Evolutionary conservation across 2,888 invertebrate species (phyloP), one percentile per base, ranked within the genome.

Genomic region (Leptarthrus brevirostris): DNA sequence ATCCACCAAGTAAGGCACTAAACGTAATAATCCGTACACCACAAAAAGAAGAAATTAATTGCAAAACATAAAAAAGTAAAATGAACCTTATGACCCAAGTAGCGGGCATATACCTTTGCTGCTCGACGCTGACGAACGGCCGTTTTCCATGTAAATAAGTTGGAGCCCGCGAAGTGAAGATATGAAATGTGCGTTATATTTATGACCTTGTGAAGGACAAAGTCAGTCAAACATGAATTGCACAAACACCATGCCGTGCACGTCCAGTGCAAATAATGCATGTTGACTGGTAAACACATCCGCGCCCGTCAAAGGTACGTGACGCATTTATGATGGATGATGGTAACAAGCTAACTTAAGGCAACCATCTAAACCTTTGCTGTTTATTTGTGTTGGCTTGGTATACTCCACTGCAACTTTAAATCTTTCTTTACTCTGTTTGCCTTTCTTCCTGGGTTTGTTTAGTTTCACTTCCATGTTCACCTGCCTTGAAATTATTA

Each of bases 171-270:
- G 47, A 44, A 26, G 14, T 12, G 47, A 24, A 66, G 47, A 47
- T 24, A 47, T 66, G 69, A 69, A 69, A 52, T 20, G 71, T 71
- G 71, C 71, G 71, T 56, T 56, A 71, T 44, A 14, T 40, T 71
- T 54, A 36, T 71, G 71, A 71, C 71, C 71, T 71, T 71, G 71
- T 44, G 71, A 71, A 71, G 71, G 71, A 71, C 56, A 71, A 56
- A 54, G 40, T 54, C 26, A 71, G 44, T 54, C 71, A 54, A 71
- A 71, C 71, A 54, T 70, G 70, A 52, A 70, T 44, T 71, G 54
- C 54, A 71, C 54, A 71, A 71, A 70, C 52, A 52, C 20, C n/a
- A 53, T 26, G 52, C 10, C 22, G 53, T 53, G 36, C 12, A 53
- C 24, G 53, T 53, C 53, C 53, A 49, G 18, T 49, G 49, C 30